Evolutionary conservation across 2,797 vertebrate genomes (phyloP).

Genomic region (Smutsia temminckii): DNA sequence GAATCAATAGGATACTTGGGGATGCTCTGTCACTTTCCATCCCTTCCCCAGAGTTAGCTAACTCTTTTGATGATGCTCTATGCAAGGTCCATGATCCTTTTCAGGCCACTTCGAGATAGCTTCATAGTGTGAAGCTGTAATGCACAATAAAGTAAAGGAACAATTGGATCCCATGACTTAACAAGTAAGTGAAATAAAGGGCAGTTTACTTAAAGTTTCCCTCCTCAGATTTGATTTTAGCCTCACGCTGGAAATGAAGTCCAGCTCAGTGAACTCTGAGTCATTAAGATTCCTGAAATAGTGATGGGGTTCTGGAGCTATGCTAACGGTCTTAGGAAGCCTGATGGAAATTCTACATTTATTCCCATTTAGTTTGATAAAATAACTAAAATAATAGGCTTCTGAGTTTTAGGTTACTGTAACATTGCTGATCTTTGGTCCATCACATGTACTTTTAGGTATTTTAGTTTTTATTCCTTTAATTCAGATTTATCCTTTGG

Average conservation of each 20-base stretch:
- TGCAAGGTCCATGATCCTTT: neutral
- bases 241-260: neutral
- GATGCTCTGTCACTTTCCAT: neutral
- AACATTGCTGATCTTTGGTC: neutral
- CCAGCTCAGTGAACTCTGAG: neutral
- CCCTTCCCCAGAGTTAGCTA: neutral
- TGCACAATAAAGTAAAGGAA: neutral
- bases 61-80: neutral
- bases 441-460: neutral
- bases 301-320: neutral
- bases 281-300: neutral
- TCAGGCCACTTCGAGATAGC: neutral
- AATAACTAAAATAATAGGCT: neutral
- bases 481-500: neutral
- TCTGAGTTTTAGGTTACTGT: neutral
- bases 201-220: neutral
- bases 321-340: neutral
- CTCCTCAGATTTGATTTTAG: neutral
- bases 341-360: neutral
- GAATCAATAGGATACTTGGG: too few relatives aligned
- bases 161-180: neutral
- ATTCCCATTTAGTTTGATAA: neutral
- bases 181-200: neutral
- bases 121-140: neutral
- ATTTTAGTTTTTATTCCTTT: neutral